Evolutionary conservation across 1,140 invertebrate species (phyloP).

Genomic region (Euura saliciscinereae): DNA sequence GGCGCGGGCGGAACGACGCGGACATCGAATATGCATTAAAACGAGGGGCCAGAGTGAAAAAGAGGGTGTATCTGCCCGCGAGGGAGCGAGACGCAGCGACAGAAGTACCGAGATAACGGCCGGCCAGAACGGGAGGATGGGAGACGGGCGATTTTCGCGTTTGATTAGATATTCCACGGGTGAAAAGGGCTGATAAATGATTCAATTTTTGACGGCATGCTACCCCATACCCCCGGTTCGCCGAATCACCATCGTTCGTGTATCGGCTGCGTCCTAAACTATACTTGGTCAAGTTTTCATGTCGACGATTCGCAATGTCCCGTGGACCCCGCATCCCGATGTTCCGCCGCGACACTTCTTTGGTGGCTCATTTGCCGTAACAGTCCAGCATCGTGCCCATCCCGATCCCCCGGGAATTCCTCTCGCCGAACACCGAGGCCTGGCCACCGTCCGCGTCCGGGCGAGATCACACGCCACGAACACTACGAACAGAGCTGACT

Average conservation of each 20-base stretch:
- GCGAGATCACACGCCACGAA: not conserved
- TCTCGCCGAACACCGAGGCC: not conserved
- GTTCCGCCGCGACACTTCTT: not conserved
- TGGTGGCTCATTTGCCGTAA: not conserved
- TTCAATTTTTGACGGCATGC: not conserved
- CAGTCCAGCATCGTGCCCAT: not conserved
- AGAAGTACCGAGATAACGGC: not conserved
- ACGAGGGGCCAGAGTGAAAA: not conserved
- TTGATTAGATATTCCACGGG: not conserved
- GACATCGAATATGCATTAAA: constrained; percentile 6
- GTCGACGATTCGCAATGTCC: too few species aligned
- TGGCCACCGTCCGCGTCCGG: not conserved
- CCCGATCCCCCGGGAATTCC: not conserved
- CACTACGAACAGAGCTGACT: not conserved
- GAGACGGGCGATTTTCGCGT: not conserved
- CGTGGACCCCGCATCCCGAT: too few species aligned
- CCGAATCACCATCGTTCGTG: too few species aligned
- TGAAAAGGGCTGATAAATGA: not conserved
- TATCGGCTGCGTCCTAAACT: too few species aligned
- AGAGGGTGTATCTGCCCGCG: not conserved
- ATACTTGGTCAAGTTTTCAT: too few species aligned
- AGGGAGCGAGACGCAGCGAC: not conserved
- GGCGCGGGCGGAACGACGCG: not conserved
- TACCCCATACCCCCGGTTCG: too few species aligned
- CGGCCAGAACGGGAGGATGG: not conserved